Conservation (phyloP, 2,113 vertebrate genomes). For the Pelmatolapia mariae region DNA sequence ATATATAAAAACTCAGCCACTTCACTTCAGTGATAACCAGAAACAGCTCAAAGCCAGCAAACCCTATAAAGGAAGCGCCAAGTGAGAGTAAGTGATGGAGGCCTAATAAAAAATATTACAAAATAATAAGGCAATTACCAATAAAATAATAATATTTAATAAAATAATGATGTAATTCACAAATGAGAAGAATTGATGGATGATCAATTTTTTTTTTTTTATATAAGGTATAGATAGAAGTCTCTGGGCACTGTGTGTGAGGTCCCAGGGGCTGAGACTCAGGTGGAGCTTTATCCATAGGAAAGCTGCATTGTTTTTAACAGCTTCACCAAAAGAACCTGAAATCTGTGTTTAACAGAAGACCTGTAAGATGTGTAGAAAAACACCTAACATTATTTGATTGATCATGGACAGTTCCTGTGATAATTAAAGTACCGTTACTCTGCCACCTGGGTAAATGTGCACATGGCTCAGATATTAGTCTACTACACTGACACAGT, state of each 20-base stretch:
- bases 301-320: neutral
- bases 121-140: neutral
- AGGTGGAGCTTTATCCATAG: neutral
- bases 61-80: neutral
- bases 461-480: neutral
- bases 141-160: neutral
- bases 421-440: neutral
- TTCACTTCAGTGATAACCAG: neutral
- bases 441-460: neutral
- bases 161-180: neutral
- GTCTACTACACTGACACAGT: neutral
- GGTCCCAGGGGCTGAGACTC: neutral
- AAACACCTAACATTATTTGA: neutral
- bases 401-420: neutral
- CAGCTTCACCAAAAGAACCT: neutral
- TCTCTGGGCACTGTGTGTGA: neutral
- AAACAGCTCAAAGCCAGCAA: neutral
- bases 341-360: neutral
- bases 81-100: neutral
- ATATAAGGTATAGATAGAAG: neutral
- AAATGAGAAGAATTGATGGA: neutral
- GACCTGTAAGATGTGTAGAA: neutral
- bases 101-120: neutral
- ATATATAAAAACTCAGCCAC: neutral
- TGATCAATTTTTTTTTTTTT: neutral